Conservation (phyloP, 2,113 vertebrate species). For the Pelusios castaneus region DNA sequence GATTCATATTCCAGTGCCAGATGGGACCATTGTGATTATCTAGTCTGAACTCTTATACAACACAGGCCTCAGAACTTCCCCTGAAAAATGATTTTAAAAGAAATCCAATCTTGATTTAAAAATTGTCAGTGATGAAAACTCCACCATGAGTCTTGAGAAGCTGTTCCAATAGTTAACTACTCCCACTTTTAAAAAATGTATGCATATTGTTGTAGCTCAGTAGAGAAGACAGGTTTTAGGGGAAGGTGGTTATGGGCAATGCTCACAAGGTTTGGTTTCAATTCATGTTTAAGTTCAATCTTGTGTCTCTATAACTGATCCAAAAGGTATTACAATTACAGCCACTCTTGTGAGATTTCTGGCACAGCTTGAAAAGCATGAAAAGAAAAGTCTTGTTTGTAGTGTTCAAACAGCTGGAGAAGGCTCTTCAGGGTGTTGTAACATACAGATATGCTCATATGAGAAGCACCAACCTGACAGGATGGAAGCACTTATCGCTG, state of each 20-base stretch:
- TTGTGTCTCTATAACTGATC: background rate
- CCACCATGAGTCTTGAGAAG: background rate
- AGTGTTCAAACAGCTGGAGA: background rate
- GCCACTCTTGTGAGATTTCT: background rate
- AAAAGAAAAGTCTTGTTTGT: background rate
- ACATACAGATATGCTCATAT: background rate
- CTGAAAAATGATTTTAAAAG: background rate
- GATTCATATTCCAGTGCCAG: background rate
- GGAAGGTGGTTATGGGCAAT: background rate
- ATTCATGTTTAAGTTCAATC: background rate
- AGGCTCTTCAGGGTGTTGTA: background rate
- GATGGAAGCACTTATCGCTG: background rate
- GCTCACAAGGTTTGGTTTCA: constrained; percentile 29
- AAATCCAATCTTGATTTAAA: background rate
- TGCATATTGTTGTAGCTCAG: background rate
- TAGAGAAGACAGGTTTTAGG: background rate
- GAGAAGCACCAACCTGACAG: background rate
- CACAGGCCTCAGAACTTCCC: background rate
- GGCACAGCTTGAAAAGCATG: background rate
- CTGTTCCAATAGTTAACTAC: background rate
- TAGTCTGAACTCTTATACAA: background rate
- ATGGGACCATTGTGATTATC: background rate
- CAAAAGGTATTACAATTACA: background rate
- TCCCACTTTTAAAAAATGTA: background rate
- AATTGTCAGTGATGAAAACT: background rate